Conservation (phyloP, 1,140 invertebrate genomes). For the Pteromalus puparum region DNA sequence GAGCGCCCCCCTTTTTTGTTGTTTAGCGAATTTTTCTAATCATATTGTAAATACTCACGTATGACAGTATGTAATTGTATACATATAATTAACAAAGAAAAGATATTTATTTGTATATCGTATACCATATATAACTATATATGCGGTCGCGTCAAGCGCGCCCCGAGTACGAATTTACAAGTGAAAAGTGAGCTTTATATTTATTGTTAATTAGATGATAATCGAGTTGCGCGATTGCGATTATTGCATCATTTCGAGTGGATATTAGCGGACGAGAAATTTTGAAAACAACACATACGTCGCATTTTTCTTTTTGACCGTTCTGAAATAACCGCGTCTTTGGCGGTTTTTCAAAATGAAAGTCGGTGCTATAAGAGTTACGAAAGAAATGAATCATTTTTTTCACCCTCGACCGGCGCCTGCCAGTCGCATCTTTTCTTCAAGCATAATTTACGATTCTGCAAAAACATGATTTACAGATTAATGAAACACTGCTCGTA, state of each 20-base stretch:
- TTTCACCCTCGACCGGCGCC: no score
- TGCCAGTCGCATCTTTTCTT: no score
- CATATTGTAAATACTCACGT: neutral
- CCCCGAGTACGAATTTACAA: neutral
- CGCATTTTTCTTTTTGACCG: no score
- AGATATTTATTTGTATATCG: constrained; percentile 6
- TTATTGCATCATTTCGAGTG: neutral
- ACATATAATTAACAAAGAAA: neutral
- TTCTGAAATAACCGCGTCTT: no score
- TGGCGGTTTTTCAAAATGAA: no score
- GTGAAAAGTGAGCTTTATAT: neutral
- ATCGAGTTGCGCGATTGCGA: neutral
- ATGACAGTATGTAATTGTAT: constrained; percentile 5
- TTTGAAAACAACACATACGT: neutral
- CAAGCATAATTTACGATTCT: neutral
- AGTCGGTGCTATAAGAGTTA: no score
- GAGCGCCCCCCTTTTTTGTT: neutral
- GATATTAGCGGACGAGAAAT: neutral
- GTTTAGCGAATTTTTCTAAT: neutral
- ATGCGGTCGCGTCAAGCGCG: neutral
- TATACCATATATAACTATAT: neutral
- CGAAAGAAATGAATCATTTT: no score
- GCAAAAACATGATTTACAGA: neutral
- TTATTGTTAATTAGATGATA: constrained; percentile 10
- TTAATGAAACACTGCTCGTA: no score